A percentile compares a stretch with the other conserved stretches of the same genome.
These are phyloP conservation scores for Schizothorax lantsangensis DNA, from an alignment of 2,797 vertebrate species.

Conservation along the genomic window DNA sequence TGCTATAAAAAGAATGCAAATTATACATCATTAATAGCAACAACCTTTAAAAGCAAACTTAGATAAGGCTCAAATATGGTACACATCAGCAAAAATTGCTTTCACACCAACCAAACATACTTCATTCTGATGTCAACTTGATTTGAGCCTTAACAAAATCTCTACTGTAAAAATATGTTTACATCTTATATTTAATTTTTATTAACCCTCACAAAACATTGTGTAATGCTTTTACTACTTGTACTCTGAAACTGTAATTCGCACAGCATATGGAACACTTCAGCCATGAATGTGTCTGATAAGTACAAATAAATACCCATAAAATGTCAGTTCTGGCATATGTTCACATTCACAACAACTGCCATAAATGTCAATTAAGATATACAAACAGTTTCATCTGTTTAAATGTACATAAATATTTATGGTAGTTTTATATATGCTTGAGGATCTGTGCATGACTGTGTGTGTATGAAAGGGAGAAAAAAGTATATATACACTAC, in stretches of 20 bases:
- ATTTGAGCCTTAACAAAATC: not conserved
- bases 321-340: not conserved
- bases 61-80: not conserved
- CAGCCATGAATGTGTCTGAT: not conserved
- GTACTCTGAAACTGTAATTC: not conserved
- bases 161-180: not conserved
- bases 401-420: conserved; percentile 18
- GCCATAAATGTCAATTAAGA: conserved; percentile 21
- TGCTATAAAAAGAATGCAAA: not conserved
- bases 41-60: not conserved
- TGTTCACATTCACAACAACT: conserved; percentile 26
- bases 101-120: not conserved
- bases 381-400: conserved; percentile 27
- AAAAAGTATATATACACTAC: conserved; percentile 8
- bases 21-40: not conserved
- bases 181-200: not conserved
- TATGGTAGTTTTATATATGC: conserved; percentile 24
- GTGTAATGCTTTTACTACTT: not conserved
- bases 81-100: too few species aligned
- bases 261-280: conserved; percentile 13
- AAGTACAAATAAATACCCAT: conserved; percentile 36
- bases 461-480: not conserved
- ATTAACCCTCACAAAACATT: not conserved
- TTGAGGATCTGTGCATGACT: conserved; percentile 6
- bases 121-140: not conserved